These are phyloP conservation scores for Cyanistes caeruleus DNA, from an alignment of 2,113 vertebrate species.

Conservation along the genomic window DNA sequence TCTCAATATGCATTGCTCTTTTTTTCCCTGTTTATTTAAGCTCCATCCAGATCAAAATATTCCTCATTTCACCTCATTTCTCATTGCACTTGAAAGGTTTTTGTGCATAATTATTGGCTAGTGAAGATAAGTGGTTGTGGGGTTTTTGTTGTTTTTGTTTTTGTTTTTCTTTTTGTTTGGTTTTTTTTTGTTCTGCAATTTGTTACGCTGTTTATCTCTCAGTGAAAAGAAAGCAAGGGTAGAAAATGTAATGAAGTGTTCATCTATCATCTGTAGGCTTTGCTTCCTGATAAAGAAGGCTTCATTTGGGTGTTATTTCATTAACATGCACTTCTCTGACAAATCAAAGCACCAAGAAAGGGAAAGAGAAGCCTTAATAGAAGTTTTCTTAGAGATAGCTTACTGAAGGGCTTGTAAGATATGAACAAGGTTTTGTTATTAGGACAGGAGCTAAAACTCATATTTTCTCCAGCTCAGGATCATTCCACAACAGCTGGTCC, in stretches of 20 bases:
- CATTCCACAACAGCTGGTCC: neutral
- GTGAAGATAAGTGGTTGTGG: neutral
- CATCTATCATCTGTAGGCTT: neutral
- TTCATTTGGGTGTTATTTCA: neutral
- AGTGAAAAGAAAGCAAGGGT: neutral
- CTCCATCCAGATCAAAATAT: neutral
- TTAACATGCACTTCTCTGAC: neutral
- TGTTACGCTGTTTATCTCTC: neutral
- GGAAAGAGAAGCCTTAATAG: neutral
- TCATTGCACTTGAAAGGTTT: constrained; percentile 4
- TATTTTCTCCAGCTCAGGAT: neutral
- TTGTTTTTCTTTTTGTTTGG: neutral
- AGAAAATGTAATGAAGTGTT: neutral
- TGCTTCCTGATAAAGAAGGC: neutral
- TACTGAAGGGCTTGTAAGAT: neutral
- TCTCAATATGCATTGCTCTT: neutral
- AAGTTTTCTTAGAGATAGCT: neutral
- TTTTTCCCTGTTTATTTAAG: neutral
- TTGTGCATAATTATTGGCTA: constrained; percentile 4
- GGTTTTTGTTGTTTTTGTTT: neutral
- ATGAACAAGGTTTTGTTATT: neutral
- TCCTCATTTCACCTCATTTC: constrained; percentile 16
- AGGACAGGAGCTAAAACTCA: neutral
- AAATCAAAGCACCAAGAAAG: neutral
- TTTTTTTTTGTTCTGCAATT: neutral